Base-by-base conservation (phyloP, 2,888 invertebrate genomes). In the Stenodera caucasica region DNA sequence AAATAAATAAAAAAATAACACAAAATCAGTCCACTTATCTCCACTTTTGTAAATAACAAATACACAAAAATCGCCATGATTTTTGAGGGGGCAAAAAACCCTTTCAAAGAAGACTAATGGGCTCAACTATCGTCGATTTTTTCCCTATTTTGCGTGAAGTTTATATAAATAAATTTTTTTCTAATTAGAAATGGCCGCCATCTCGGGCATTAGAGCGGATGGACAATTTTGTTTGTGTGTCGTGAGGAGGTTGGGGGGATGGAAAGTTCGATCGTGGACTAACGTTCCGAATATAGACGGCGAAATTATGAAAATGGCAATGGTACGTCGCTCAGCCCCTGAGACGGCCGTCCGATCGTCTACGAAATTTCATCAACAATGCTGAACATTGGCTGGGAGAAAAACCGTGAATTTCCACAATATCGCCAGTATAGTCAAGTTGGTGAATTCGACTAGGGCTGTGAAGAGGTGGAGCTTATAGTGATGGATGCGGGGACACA, bases 231-330 rank as follows among this genome's bases (percentile, higher is more conserved):
- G 77, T 78, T 78, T 77, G 77, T 76, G 76, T 78, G 78, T 23
- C 12, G 23, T 12, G 5, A 76, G 76, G 78, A 70, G 72, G 79
- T 77, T 78, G 82, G 80, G 80, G 30, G 2, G 3, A 2, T 14
- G 12, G 45, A 23, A 18, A 21, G 81, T 83, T 82, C 83, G 83
- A 83, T 83, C 82, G 82, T 77, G 79, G 80, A 78, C 71, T 72
- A 80, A 81, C 81, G 80, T 70, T 76, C 80, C 80, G 84, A 83
- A 84, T 84, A 84, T 83, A 84, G 83, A 84, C 83, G 82, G 82
- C 82, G 80, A 80, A 84, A 84, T 84, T 84, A 84, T 84, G 84
- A 84, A 84, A 84, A 84, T 84, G 81, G 82, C 80, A n/a, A 57
- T 63, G 75, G 76, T 79, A 80, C 80, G 81, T 81, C 80, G 81